A percentile compares a stretch with the other conserved stretches of the same genome.
These are phyloP conservation scores for Gallinago jamesoni DNA, from an alignment of 2,113 vertebrate species.

Conservation along the genomic window DNA sequence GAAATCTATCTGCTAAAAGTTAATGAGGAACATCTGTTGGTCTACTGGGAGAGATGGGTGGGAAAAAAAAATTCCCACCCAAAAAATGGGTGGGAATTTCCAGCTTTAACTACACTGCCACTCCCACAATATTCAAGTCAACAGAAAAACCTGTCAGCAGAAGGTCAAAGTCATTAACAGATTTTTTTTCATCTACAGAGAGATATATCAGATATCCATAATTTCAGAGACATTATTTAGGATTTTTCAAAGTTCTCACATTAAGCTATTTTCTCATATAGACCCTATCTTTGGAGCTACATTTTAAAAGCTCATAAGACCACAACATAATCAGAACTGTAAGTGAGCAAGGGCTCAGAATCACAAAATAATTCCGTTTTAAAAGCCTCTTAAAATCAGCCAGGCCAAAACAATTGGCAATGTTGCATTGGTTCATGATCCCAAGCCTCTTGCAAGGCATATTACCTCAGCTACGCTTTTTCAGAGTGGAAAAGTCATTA, in stretches of 20 bases:
- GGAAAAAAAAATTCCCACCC: background rate
- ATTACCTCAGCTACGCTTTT: background rate
- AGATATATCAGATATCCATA: constrained; percentile 30
- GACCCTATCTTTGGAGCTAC: background rate
- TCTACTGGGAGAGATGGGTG: background rate
- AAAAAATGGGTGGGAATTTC: constrained; percentile 67
- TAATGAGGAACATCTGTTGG: constrained; percentile 62
- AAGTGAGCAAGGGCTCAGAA: background rate
- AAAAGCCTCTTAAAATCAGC: background rate
- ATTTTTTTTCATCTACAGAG: background rate
- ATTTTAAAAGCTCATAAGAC: background rate
- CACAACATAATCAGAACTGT: background rate
- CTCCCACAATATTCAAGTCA: constrained; percentile 44
- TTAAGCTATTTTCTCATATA: background rate
- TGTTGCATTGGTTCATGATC: background rate
- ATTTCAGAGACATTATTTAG: constrained; percentile 17
- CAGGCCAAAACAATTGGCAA: background rate
- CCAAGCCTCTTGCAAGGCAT: background rate
- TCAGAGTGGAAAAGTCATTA: background rate
- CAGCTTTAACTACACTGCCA: constrained; percentile 53
- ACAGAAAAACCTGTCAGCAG: constrained; percentile 44
- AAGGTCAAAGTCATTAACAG: constrained; percentile 49
- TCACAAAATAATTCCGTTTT: background rate
- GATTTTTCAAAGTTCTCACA: background rate
- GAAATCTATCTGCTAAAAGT: constrained; percentile 38